Evolutionary conservation across 2,797 vertebrate genomes (phyloP), one percentile per base, ranked within the genome.

Genomic region (Sebastes glaucus): DNA sequence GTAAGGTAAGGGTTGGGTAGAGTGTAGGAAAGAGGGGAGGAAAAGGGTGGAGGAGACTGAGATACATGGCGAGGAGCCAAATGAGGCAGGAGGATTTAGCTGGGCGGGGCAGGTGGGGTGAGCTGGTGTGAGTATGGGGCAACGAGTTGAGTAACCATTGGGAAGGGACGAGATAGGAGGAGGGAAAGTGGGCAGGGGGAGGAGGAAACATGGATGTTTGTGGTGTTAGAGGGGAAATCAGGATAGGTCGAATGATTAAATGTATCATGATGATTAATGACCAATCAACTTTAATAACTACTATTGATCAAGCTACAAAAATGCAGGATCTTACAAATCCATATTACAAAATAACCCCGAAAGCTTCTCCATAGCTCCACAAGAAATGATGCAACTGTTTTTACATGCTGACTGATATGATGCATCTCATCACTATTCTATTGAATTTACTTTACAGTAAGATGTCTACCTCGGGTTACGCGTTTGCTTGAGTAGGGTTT

Each of bases 81-180:
- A 76, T 49, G 66, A 80, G 75, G 75, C 7, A 67, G 77, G 66
- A 52, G 11, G 71, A 55, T 4, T 6, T 28, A 57, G 62, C 16
- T 56, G 77, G 85, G 80, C 57, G 71, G 83, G 81, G 69, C 38
- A 38, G 71, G 27, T 87, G 83, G 87, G 77, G 86, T 88, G 84
- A 83, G 78, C 57, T 87, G 82, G 73, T 79, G 80, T 61, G 82
- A 87, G 64, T 13, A 18, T 63, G 59, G 49, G 69, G 76, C 70
- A 72, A 62, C 7, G 3, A 42, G 68, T 61, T 30, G 53, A 65
- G 77, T 33, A 67, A 63, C 64, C 76, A 61, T 32, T 62, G 25
- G 33, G 71, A 62, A 38, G 72, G 61, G 75, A 60, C 2, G 11
- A 68, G 66, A 66, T 35, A 64, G 74, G 38, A 27, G 61, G 56